Evolutionary conservation across 2,888 invertebrate genomes (phyloP).

Genomic region (Tupiocoris notatus): DNA sequence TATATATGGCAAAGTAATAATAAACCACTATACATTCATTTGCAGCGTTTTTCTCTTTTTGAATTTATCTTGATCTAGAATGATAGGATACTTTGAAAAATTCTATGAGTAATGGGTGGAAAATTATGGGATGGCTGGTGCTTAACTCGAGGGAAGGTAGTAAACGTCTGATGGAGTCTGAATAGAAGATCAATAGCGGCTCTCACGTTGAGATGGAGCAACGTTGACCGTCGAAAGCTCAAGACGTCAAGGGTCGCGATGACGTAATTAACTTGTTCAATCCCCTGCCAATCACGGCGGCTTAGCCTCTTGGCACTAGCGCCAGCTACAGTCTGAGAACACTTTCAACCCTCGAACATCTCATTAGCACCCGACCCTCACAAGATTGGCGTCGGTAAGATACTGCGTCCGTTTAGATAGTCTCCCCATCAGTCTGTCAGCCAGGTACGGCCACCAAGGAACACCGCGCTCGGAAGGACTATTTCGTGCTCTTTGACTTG

Average conservation of each 20-base stretch:
- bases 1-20: no score
- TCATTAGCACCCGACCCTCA: conserved; percentile 33
- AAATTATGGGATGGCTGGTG: no score
- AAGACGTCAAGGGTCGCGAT: conserved; percentile 37
- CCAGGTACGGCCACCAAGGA: conserved; percentile 39
- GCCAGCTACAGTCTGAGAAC: conserved; percentile 7
- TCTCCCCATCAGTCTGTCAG: conserved; percentile 20
- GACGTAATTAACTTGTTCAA: conserved; percentile 42
- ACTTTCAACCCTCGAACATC: conserved; percentile 20
- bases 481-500: conserved; percentile 31
- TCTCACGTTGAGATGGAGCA: background rate
- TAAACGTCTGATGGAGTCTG: background rate
- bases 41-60: no score
- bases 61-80: no score
- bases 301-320: conserved; percentile 16
- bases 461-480: conserved; percentile 18
- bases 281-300: conserved; percentile 30
- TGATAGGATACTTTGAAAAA: no score
- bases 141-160: background rate
- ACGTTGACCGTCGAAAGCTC: conserved; percentile 37
- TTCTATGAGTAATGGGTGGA: no score
- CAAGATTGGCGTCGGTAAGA: conserved; percentile 27
- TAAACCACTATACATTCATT: no score
- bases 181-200: background rate
- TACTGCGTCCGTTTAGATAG: background rate